Evolutionary conservation across 2,797 vertebrate genomes (phyloP).

Genomic region (Cryptoprocta ferox): DNA sequence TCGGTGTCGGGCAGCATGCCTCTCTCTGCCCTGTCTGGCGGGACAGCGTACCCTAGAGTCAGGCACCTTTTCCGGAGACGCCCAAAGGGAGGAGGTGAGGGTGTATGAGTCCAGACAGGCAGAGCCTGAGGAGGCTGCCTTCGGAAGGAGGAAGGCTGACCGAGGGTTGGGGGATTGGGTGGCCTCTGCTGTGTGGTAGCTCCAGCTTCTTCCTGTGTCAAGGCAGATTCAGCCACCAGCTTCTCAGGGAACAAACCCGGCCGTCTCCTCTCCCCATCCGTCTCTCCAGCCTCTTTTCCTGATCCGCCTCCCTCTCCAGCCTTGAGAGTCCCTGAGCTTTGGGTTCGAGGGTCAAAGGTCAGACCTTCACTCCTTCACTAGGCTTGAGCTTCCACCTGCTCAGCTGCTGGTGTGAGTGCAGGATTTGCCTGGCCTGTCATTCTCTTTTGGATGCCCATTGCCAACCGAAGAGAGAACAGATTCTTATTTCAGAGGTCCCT

Average conservation of each 20-base stretch:
- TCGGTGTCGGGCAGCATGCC: fast-evolving
- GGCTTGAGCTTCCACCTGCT: fast-evolving
- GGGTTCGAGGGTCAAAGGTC: slow-evolving; percentile 43
- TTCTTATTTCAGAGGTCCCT: not conserved
- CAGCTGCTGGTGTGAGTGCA: fast-evolving
- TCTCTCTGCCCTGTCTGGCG: fast-evolving
- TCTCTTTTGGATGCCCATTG: not conserved
- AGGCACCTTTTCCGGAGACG: not conserved
- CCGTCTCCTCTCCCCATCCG: not conserved
- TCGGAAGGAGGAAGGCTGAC: not conserved
- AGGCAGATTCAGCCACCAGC: not conserved
- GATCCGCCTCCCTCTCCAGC: not conserved
- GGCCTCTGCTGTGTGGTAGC: not conserved
- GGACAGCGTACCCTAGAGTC: not conserved
- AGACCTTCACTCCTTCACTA: not conserved
- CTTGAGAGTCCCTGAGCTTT: not conserved
- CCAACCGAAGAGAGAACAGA: not conserved
- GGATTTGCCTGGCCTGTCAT: fast-evolving
- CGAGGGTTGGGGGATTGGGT: fast-evolving
- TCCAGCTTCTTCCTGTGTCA: not conserved
- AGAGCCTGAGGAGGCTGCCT: not conserved
- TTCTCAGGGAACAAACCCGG: not conserved
- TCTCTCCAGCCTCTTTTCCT: not conserved
- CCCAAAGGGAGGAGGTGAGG: not conserved
- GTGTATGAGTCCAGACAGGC: fast-evolving